Percentiles rank a stretch among this genome's conserved stretches.
Evolutionary conservation across 2,888 invertebrate genomes (phyloP).

Genomic region (Cephus pygmeus): DNA sequence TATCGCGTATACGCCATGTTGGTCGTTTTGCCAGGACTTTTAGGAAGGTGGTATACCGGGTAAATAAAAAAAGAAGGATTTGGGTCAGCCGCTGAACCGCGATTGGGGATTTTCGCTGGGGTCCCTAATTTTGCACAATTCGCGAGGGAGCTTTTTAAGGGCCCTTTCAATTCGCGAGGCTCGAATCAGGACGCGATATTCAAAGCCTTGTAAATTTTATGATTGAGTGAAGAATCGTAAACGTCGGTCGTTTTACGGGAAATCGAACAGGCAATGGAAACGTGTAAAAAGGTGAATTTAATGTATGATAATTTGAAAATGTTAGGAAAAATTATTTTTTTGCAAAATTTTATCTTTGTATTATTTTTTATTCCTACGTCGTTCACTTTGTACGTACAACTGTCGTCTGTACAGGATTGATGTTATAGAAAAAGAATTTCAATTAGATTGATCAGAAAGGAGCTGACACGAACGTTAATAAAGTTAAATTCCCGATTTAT

Average conservation of each 20-base stretch:
- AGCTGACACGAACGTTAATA: constrained; percentile 31
- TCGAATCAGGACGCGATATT: background rate
- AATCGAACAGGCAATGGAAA: background rate
- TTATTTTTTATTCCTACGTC: too few relatives aligned
- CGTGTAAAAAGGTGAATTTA: background rate
- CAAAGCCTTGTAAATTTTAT: background rate
- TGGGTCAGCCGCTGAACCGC: background rate
- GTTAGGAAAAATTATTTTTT: background rate
- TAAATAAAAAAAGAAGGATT: background rate
- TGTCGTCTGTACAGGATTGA: too few relatives aligned
- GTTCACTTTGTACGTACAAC: too few relatives aligned
- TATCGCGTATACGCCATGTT: background rate
- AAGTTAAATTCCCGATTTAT: constrained; percentile 35
- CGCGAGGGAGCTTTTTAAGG: background rate
- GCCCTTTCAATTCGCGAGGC: background rate
- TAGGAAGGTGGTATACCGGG: background rate
- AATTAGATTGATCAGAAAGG: background rate
- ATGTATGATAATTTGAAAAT: background rate
- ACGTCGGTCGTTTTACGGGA: background rate
- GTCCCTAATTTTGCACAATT: background rate
- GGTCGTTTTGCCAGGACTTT: background rate
- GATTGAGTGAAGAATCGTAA: background rate
- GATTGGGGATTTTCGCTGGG: background rate
- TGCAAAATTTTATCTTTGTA: background rate
- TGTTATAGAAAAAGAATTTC: too few relatives aligned